Percentiles rank a stretch among this genome's conserved stretches.
Conservation (phyloP, 2,888 invertebrate species). For the Xylocampa areola region DNA sequence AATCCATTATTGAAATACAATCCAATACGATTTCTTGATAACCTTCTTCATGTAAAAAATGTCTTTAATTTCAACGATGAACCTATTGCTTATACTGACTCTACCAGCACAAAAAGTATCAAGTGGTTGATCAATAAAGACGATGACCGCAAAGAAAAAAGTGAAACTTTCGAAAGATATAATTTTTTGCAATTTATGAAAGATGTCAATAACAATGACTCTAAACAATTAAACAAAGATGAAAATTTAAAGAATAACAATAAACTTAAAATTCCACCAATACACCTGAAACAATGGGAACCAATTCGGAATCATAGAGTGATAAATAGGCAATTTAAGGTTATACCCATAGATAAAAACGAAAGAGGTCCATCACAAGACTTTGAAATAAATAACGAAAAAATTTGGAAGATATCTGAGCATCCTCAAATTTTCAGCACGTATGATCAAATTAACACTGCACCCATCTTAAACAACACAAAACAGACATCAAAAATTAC, state of each 20-base stretch:
- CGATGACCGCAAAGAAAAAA: constrained; percentile 9
- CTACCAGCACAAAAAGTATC: background rate
- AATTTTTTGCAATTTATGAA: constrained; percentile 13
- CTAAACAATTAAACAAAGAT: background rate
- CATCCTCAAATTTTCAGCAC: background rate
- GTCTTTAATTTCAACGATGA: constrained; percentile 25
- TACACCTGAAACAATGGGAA: constrained; percentile 1
- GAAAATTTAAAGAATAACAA: background rate
- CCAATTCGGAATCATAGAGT: constrained; percentile 2
- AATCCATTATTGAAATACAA: background rate
- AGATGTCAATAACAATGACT: constrained; percentile 1
- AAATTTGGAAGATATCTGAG: background rate
- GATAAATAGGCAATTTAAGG: background rate
- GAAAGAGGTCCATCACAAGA: background rate
- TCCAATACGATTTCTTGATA: constrained; percentile 15
- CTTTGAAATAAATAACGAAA: background rate
- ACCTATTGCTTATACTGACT: constrained; percentile 1
- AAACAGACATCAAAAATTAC: background rate
- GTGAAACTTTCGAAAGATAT: constrained; percentile 3
- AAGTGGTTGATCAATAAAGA: background rate
- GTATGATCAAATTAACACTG: background rate
- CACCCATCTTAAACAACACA: background rate
- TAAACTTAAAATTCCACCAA: constrained; percentile 4
- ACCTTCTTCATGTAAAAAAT: constrained; percentile 14
- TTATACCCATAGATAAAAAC: background rate